Percentiles rank a stretch among this genome's conserved stretches.
Conservation (phyloP, 2,113 vertebrate genomes). For the Microcebus lehilahytsara region DNA sequence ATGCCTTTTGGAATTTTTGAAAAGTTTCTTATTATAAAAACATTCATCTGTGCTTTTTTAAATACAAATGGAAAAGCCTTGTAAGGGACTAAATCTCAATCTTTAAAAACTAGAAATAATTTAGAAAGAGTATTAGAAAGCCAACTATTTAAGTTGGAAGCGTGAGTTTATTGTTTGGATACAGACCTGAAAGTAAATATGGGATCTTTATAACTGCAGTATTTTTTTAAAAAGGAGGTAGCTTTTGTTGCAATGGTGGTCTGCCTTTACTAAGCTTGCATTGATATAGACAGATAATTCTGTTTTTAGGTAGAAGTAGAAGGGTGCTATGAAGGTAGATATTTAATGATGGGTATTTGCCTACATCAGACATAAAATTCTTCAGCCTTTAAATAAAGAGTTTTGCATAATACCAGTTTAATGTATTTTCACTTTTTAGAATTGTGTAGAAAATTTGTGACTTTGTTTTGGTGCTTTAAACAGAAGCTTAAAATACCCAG, state of each 20-base stretch:
- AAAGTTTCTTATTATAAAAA: background rate
- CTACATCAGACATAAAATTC: slow-evolving; percentile 22
- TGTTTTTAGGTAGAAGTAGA: slow-evolving; percentile 13
- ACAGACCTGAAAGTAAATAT: slow-evolving; percentile 16
- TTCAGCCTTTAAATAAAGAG: slow-evolving; percentile 32
- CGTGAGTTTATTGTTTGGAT: slow-evolving; percentile 41
- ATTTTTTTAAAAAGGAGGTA: background rate
- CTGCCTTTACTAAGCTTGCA: slow-evolving; percentile 18
- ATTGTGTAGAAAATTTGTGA: slow-evolving; percentile 20
- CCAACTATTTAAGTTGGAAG: background rate
- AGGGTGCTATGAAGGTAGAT: background rate
- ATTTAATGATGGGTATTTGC: background rate
- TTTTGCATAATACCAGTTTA: background rate
- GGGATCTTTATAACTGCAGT: background rate
- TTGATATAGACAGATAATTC: slow-evolving; percentile 17
- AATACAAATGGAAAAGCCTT: slow-evolving; percentile 10
- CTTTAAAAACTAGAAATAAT: background rate
- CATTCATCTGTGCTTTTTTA: slow-evolving; percentile 34
- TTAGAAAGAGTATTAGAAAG: slow-evolving; percentile 14
- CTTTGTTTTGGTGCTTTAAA: slow-evolving; percentile 45
- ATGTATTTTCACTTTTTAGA: slow-evolving; percentile 29
- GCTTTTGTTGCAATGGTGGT: background rate
- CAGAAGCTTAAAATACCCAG: slow-evolving; percentile 35
- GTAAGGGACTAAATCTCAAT: slow-evolving; percentile 23
- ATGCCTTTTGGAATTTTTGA: slow-evolving; percentile 18